A percentile compares a stretch with the other conserved stretches of the same genome.
These are phyloP conservation scores for Ochropleura leucogaster DNA, from an alignment of 2,888 invertebrate species.

Conservation along the genomic window DNA sequence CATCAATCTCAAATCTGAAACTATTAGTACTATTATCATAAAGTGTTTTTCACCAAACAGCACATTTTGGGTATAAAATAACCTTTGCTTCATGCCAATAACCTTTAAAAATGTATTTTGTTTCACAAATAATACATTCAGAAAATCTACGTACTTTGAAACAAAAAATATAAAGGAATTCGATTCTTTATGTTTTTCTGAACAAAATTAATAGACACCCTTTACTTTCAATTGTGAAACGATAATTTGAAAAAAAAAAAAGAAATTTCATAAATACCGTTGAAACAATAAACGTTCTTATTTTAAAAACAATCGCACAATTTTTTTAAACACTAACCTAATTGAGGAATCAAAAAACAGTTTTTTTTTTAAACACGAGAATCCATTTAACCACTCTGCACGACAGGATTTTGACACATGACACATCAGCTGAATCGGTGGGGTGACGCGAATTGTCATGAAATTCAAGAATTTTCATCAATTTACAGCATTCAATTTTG, in stretches of 20 bases:
- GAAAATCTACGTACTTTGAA: slow-evolving; percentile 12
- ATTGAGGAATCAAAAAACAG: background rate
- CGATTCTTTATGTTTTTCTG: background rate
- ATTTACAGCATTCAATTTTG: too few species aligned
- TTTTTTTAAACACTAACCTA: background rate
- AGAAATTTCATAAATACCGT: background rate
- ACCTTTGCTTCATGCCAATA: background rate
- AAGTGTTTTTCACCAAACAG: background rate
- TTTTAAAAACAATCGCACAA: background rate
- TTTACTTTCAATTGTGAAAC: background rate
- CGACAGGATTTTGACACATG: too few species aligned
- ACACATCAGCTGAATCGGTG: too few species aligned
- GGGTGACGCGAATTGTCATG: too few species aligned
- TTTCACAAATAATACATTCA: slow-evolving; percentile 3
- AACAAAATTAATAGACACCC: background rate
- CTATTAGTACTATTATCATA: too few species aligned
- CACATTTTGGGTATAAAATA: background rate
- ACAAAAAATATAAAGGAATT: slow-evolving; percentile 13
- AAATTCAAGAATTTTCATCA: too few species aligned
- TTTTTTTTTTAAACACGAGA: background rate
- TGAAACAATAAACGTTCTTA: background rate
- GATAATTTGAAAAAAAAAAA: slow-evolving; percentile 3
- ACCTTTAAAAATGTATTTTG: background rate
- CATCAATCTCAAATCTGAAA: background rate
- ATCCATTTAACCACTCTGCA: too few species aligned